Evolutionary conservation across 2,888 invertebrate species (phyloP), one percentile per base, ranked within the genome.

Genomic region (Anorthoa munda): DNA sequence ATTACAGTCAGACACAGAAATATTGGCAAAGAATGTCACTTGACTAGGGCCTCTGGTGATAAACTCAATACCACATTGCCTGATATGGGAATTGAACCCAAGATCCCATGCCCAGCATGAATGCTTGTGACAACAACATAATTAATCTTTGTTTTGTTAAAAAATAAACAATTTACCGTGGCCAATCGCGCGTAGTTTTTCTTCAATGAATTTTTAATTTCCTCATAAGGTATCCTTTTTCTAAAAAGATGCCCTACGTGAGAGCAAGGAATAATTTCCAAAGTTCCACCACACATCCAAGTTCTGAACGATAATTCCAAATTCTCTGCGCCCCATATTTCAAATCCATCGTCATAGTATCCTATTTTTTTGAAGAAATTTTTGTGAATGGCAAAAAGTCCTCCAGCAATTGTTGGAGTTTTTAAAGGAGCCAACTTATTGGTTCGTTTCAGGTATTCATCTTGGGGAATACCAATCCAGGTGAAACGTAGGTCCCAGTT

Each of bases 241-340:
- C 99, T 97, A 97, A 99, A 99, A 88, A 99, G 98, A 96, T 99
- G 99, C 2, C 99, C 99, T 45, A 99, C 99, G 95, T 99, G 99
- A 15, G 99, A 99, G 93, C 99, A 99, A 2, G 99, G 99, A n/a
- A 99, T 97, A 81, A 99, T 99, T 95, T 99, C 99, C 89, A 99
- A 94, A 0, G 98, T 98, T 7, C 99, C 99, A 51, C 99, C 99
- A 90, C 99, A 99, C 99, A 99, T 99, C 99, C 99, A 99, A 0
- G 99, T 98, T 97, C 99, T 99, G 94, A 99, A 99, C 2, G 99
- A 99, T 55, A 99, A 94, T 94, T 99, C 99, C 82, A 99, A 96
- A 95, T 99, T 99, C 93, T 99, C 99, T 58, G 99, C 99, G 69
- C 99, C 99, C 99, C 99, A 99, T 88, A 99, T 99, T 92, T 99